Evolutionary conservation across 2,888 invertebrate genomes (phyloP), one percentile per base, ranked within the genome.

Genomic region (Eumacrocentrus americanus): DNA sequence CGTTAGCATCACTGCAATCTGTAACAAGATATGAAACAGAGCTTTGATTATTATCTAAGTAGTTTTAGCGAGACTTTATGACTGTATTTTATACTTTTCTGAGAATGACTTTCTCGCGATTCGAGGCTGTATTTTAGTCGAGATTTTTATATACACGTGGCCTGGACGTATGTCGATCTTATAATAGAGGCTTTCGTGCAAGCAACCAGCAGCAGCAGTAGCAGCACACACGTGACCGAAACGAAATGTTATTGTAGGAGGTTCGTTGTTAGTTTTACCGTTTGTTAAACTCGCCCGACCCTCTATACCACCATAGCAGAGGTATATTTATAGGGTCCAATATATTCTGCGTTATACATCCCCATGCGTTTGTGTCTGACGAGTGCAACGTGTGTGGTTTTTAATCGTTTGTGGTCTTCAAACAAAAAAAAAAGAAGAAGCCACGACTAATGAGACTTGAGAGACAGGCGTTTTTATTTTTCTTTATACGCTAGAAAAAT

Each of bases 201-300:
- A n/a, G n/a, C n/a, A n/a, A n/a, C n/a, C n/a, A n/a, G n/a, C n/a
- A 63, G 54, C 25, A 47, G 23, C 66, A 34, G 18, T 3, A 63
- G 69, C 75, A 67, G 73, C 76, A 70, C 76, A 70, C 73, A 78
- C 75, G 80, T 83, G 81, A 81, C 78, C 78, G 78, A 72, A 72
- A 78, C 79, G 71, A 77, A 79, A 79, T 79, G 77, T 78, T 79
- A 79, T 78, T 76, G 76, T 76, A 77, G 75, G 73, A 72, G 40
- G 46, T 57, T 70, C 66, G 72, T 14, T 75, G 78, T 77, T 77
- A 74, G 78, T 75, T 78, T 75, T 74, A 77, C 70, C 74, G 78
- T 78, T 78, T 77, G 79, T 77, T 77, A 77, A 76, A 73, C 58
- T 52, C 57, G 23, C 52, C 35, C 34, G 37, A n/a, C n/a, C n/a